A percentile compares a stretch with the other conserved stretches of the same genome.
These are phyloP conservation scores for Mimumesa dahlbomi DNA, from an alignment of 2,888 invertebrate species.

Conservation along the genomic window DNA sequence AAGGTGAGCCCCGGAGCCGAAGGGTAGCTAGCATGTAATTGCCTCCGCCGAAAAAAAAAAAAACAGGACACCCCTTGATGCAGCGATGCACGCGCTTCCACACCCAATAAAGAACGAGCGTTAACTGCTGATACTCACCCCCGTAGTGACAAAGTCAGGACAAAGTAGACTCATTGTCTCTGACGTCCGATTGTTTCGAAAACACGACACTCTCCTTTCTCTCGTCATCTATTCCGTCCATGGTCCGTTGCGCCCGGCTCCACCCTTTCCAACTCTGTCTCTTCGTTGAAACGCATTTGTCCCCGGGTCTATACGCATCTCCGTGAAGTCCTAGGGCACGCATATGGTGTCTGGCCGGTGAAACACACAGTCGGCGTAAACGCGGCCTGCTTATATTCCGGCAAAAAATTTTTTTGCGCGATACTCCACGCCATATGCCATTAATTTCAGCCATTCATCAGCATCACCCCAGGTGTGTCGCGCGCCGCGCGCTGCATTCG, in stretches of 20 bases:
- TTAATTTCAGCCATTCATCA: slow-evolving; percentile 70
- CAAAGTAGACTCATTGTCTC: slow-evolving; percentile 72
- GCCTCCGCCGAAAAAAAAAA: too few species aligned
- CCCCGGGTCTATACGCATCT: slow-evolving; percentile 7
- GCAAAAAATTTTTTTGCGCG: slow-evolving; percentile 50
- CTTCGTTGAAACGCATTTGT: slow-evolving; percentile 4
- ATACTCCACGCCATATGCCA: slow-evolving; percentile 70
- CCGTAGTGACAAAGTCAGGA: slow-evolving; percentile 46
- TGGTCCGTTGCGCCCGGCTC: neutral
- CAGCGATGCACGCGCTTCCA: slow-evolving; percentile 8
- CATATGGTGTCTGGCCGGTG: slow-evolving; percentile 56
- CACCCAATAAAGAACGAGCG: slow-evolving; percentile 40
- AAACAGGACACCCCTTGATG: slow-evolving; percentile 25
- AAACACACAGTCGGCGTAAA: slow-evolving; percentile 7
- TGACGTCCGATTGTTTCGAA: slow-evolving; percentile 62
- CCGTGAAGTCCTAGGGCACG: slow-evolving; percentile 21
- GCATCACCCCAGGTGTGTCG: slow-evolving; percentile 69
- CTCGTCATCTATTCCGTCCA: neutral
- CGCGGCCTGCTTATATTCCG: slow-evolving; percentile 17
- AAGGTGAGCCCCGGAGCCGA: too few species aligned
- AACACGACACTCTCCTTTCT: slow-evolving; percentile 40
- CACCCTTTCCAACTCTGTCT: slow-evolving; percentile 9
- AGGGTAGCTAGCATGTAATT: too few species aligned
- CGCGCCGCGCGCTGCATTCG: slow-evolving; percentile 6
- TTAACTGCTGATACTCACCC: slow-evolving; percentile 58